Base-by-base conservation (phyloP, 1,140 invertebrate species). In the Babylonia areolata region DNA sequence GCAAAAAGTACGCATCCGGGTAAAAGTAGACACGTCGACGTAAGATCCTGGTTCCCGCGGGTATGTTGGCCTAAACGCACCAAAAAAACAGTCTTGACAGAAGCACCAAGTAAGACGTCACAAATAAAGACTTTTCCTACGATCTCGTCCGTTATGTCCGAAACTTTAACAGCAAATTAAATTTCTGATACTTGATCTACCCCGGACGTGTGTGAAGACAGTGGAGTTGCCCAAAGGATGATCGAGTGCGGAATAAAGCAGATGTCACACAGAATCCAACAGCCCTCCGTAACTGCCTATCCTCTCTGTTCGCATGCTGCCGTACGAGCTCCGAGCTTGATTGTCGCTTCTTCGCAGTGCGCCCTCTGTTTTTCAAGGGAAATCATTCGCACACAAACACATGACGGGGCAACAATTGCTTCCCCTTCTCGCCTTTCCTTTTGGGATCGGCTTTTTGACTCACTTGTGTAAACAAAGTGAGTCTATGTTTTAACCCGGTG, bases 191-290 rank as follows among this genome's bases (percentile, higher is more conserved):
- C 17, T n/a, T n/a, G n/a, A n/a, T n/a, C n/a, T 40, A 77, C 15
- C 37, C 75, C 40, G 39, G 35, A 77, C 28, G 75, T 40, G 37
- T 77, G 37, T 40, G 39, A 37, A 77, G 40, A 54, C 31, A 54
- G n/a, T 54, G 9, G 42, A 46, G 40, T 54, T 40, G 31, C 33
- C 33, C 42, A 46, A 42, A 12, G 28, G 28, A 6, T 20, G 40
- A 80, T 46, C 64, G 46, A 37, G n/a, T n/a, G 23, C 82, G n/a
- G 35, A 84, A 84, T 20, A 73, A 40, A 31, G 64, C 69, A 84
- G 20, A 84, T 71, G 82, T 73, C 82, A 84, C 82, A 39, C 69
- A 40, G 35, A 84, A 20, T n/a, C n/a, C 75, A 69, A 46, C 82
- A 84, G 40, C 69, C 64, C 42, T 2, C 9, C 6, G 17, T 58